These are phyloP conservation scores for Sebastes wilsoni DNA, from an alignment of 2,797 vertebrate species.

Conservation along the genomic window DNA sequence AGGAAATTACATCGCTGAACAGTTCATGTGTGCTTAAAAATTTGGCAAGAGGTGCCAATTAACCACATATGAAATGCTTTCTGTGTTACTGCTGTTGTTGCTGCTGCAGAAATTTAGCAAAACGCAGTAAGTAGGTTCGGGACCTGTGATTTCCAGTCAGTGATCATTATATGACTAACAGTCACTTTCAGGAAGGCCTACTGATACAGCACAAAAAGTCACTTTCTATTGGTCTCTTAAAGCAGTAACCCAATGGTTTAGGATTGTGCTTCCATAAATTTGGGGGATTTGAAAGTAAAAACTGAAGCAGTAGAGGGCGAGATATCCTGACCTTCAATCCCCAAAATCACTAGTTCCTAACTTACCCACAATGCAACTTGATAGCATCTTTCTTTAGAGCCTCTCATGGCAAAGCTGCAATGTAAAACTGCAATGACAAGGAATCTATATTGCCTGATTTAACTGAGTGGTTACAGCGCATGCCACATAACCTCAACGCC, in stretches of 20 bases:
- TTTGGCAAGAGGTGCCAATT: not conserved
- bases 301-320: not conserved
- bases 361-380: not conserved
- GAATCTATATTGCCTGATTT: not conserved
- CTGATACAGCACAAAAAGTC: not conserved
- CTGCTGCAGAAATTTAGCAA: not conserved
- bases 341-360: not conserved
- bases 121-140: not conserved
- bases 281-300: not conserved
- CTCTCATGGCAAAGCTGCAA: too few relatives aligned
- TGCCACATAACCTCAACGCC: too few relatives aligned
- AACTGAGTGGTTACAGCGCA: too few relatives aligned
- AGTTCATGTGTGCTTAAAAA: not conserved
- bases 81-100: not conserved
- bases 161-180: not conserved
- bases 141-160: not conserved
- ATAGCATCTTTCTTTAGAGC: not conserved
- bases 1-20: not conserved
- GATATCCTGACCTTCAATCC: not conserved
- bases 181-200: not conserved
- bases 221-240: not conserved
- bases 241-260: not conserved
- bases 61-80: not conserved
- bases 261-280: too few relatives aligned
- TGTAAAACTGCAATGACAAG: not conserved